Evolutionary conservation across 1,140 invertebrate species (phyloP), one percentile per base, ranked within the genome.

Genomic region (Chelonus insularis): DNA sequence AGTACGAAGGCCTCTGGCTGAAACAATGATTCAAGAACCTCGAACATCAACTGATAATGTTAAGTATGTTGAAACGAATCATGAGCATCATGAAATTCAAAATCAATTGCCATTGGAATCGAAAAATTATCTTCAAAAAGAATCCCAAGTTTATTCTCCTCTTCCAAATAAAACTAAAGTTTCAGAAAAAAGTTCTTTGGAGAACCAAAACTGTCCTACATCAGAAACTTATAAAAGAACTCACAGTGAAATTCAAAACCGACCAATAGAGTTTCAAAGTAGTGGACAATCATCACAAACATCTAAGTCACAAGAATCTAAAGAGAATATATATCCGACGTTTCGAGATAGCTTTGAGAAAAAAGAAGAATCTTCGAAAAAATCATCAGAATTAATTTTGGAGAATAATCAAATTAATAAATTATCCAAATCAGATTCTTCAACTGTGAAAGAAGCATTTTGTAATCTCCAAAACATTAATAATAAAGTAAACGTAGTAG

Each of bases 1-100:
- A 18, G 48, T 61, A 0, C 72, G 74, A 32, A 65, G 65, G 57
- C 77, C 78, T 23, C 64, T 79, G 51, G 58, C 57, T 18, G 74
- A 77, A 51, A 62, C 73, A 37, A 65, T 62, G 56, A 41, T 1
- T 36, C 58, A 18, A 41, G 48, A 59, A 6, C 23, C 11, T 54
- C 57, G 25, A 6, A 9, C 18, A 18, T 20, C 12, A 12, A 20
- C 18, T 8, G 48, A 39, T 11, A 52, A 56, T 9, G 5, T 12
- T 8, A 12, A 23, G 4, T 18, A 34, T 9, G 9, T 0, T 23
- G 5, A 41, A 8, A 23, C 45, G 29, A 47, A 2, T 16, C 55
- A 39, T 16, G 52, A 55, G 0, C 14, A 12, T 4, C 12, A 11
- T 9, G 55, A 57, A 0, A 43, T 32, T 16, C 12, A 7, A 2